These are phyloP conservation scores for Agriotes lineatus DNA, from an alignment of 2,888 invertebrate species.

Conservation along the genomic window DNA sequence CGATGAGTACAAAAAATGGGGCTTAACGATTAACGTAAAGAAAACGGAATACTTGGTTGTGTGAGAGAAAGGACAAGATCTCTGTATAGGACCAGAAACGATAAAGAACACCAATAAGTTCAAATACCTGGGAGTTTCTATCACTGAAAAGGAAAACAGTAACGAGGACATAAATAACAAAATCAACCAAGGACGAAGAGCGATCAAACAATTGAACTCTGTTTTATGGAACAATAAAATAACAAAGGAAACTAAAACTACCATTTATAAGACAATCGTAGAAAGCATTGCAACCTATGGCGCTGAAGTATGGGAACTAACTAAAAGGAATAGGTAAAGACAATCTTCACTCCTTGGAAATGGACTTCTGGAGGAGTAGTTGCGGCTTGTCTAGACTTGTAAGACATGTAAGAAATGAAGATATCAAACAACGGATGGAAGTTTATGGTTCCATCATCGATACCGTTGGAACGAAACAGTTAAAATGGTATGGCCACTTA, in stretches of 20 bases:
- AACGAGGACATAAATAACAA: too few relatives aligned
- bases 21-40: neutral
- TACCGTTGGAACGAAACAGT: neutral
- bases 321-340: neutral
- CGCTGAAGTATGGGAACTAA: neutral
- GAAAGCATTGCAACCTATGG: slow-evolving; percentile 3
- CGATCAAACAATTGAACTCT: neutral
- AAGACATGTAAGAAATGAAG: neutral
- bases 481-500: neutral
- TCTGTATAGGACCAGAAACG: neutral
- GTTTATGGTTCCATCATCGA: neutral
- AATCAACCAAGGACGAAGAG: too few relatives aligned
- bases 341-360: neutral
- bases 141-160: too few relatives aligned
- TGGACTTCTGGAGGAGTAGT: neutral
- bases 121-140: neutral
- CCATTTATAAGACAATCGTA: neutral
- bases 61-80: neutral
- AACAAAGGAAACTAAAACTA: neutral
- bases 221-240: neutral
- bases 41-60: too few relatives aligned
- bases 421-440: neutral
- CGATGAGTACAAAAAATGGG: neutral
- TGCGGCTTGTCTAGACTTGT: neutral
- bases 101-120: neutral